Evolutionary conservation across 53 echinoderm and acorn worm species (phyloP).

Genomic region (Holothuria scabra): DNA sequence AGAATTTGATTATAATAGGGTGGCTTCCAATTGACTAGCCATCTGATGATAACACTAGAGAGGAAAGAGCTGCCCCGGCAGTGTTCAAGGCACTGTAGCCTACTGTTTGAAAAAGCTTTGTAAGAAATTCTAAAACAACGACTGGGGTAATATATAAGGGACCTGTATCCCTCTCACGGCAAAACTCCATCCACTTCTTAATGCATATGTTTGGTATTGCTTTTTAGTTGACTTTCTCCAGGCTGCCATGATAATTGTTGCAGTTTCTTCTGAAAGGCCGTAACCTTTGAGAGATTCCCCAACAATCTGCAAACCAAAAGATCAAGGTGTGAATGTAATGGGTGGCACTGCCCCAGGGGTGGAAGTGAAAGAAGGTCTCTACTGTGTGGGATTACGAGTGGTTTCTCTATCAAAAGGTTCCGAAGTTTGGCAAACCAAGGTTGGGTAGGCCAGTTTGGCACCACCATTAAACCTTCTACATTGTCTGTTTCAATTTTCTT

Average conservation of each 20-base stretch:
- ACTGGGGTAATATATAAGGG: constrained; percentile 16
- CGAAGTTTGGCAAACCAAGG: constrained; percentile 51
- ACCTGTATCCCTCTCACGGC: constrained; percentile 31
- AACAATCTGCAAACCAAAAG: constrained; percentile 54
- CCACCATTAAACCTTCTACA: constrained; percentile 47
- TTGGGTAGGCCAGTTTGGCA: constrained; percentile 58
- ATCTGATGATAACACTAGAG: no score
- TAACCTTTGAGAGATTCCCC: constrained; percentile 16
- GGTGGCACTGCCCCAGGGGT: constrained; percentile 28
- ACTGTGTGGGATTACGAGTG: constrained; percentile 7
- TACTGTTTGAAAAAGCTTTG: constrained; percentile 11
- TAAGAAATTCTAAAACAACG: constrained; percentile 10
- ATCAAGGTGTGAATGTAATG: constrained; percentile 39
- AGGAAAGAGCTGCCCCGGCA: background rate
- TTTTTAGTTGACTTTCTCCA: constrained; percentile 52
- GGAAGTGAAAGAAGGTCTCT: constrained; percentile 6
- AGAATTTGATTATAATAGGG: background rate
- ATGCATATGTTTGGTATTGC: constrained; percentile 51
- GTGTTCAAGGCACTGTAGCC: constrained; percentile 30
- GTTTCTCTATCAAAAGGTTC: constrained; percentile 10
- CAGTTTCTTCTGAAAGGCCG: constrained; percentile 31
- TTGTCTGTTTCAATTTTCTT: constrained; percentile 46
- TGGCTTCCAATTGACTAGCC: background rate
- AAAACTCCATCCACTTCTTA: constrained; percentile 44
- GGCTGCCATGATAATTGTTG: constrained; percentile 25